phyloP scores from a whole-genome alignment of 92 coral and sea anemone species.

The Phenganax subtilis region DNA sequence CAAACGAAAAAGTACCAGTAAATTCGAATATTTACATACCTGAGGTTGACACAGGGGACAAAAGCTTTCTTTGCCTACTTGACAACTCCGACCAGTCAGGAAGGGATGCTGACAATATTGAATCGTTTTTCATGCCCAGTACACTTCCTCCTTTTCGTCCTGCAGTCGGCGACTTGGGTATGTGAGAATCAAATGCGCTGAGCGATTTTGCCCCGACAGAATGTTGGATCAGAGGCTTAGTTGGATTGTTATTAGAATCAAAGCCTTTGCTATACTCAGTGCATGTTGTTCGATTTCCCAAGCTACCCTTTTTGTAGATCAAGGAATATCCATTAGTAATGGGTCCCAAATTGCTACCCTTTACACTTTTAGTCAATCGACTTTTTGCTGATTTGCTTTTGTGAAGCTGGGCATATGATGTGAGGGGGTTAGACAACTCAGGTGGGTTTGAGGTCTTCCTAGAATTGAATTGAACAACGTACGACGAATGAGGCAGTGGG shows the following conservation, averaged over 20 bases:
- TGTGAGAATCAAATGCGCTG: conserved; percentile 27
- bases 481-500: conserved; percentile 53
- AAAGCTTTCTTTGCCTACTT: conserved; percentile 29
- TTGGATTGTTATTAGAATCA: conserved; percentile 7
- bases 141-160: neutral
- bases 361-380: conserved; percentile 30
- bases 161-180: conserved; percentile 21
- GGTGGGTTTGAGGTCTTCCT: conserved; percentile 54
- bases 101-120: conserved; percentile 24
- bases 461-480: conserved; percentile 70
- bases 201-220: conserved; percentile 23
- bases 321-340: conserved; percentile 30
- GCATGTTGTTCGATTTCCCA: neutral
- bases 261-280: conserved; percentile 2
- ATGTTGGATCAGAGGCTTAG: neutral
- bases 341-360: conserved; percentile 47
- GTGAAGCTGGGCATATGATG: conserved; percentile 87
- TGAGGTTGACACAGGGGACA: conserved; percentile 36
- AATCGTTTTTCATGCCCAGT: conserved; percentile 5
- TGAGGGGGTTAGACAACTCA: conserved; percentile 46
- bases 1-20: neutral
- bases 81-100: conserved; percentile 41
- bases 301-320: conserved; percentile 34
- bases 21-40: neutral
- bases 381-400: conserved; percentile 72